Base-by-base conservation (phyloP, 2,888 invertebrate species). In the Rhorus exstirpatorius region DNA sequence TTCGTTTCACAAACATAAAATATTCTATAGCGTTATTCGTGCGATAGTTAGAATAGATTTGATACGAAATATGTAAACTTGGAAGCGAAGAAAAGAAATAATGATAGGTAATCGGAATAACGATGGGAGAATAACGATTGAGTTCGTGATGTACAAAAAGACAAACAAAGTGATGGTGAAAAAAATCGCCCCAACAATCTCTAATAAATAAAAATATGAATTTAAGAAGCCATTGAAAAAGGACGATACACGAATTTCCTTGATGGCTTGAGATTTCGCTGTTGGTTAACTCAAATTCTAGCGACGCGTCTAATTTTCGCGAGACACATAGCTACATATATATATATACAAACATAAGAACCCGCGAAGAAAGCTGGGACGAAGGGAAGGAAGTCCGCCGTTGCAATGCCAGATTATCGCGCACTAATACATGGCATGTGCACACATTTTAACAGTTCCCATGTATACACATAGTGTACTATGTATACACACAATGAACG, bases 261-360 rank as follows among this genome's bases (percentile, higher is more conserved):
- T 26, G 44, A 41, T 44, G 21, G 63, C 41, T 21, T 24, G 24
- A 35, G 46, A 74, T 61, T 63, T 63, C 46, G 51, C 72, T 53
- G 51, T 49, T 72, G 49, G 51, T 60, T 72, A 61, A 63, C 41
- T 61, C 72, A 41, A 61, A 51, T 61, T 49, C 21, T n/a, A 51
- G 4, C 61, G 35, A 35, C 61, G 49, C 26, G 61, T 55, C 38
- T 19, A 71, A 78, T 71, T 71, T 71, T 71, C 44, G 55, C 14
- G n/a, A 19, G 63, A 60, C 38, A 17, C 31, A 31, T 55, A 55
- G 17, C 0, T 31, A 31, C n/a, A 6, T 21, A 21, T 61, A 12
- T 12, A 41, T 38, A 21, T 38, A 35, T 31, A 24, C 10, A 6
- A 6, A 4, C 31, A 26, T 21, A 21, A 68, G 38, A 68, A 38